These are phyloP conservation scores for Coptodon rendalli DNA, from an alignment of 2,113 vertebrate genomes.

Conservation along the genomic window DNA sequence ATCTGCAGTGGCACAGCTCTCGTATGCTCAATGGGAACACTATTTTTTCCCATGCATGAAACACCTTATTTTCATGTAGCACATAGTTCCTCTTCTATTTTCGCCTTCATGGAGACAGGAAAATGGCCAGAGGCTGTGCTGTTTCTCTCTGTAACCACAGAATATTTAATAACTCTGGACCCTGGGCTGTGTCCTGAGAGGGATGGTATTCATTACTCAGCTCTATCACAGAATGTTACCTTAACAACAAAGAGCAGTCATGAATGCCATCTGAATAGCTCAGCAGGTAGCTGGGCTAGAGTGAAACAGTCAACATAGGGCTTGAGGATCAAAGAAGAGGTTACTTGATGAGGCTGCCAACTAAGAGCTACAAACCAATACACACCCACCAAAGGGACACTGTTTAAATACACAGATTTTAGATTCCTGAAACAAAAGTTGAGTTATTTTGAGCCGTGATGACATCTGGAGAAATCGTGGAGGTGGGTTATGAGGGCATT, in stretches of 20 bases:
- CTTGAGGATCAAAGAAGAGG: not conserved
- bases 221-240: not conserved
- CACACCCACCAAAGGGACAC: fast-evolving
- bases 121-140: not conserved
- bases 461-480: fast-evolving
- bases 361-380: not conserved
- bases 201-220: not conserved
- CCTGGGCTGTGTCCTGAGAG: not conserved
- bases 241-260: not conserved
- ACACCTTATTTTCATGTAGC: not conserved
- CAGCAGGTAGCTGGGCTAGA: not conserved
- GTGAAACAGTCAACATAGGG: not conserved
- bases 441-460: not conserved
- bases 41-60: not conserved
- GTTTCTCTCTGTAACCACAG: not conserved
- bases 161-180: not conserved
- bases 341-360: not conserved
- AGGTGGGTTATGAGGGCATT: not conserved
- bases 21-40: not conserved
- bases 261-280: not conserved
- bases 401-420: not conserved
- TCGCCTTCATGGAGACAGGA: not conserved
- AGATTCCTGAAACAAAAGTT: not conserved
- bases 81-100: not conserved
- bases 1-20: not conserved